These are phyloP conservation scores for Eudasyphora cyanicolor DNA, from an alignment of 2,888 invertebrate genomes.

Conservation along the genomic window DNA sequence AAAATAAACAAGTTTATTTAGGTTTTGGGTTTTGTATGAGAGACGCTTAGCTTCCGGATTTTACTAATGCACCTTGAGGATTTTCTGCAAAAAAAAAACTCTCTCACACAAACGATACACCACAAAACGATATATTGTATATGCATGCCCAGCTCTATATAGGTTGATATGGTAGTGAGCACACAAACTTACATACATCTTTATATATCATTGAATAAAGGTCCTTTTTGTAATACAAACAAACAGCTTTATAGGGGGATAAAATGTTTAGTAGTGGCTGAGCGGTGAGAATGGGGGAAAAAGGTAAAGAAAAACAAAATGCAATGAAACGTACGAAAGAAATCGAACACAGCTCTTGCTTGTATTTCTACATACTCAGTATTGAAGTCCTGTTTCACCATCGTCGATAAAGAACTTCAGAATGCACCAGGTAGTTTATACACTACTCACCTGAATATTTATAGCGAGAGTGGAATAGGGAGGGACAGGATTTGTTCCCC, in stretches of 20 bases:
- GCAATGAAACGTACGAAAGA: neutral
- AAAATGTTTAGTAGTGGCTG: neutral
- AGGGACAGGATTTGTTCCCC: neutral
- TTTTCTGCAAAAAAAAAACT: neutral
- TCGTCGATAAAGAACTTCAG: neutral
- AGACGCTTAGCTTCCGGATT: constrained; percentile 58
- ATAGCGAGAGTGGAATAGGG: no score
- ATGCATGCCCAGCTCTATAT: neutral
- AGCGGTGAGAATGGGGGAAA: neutral
- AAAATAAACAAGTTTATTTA: constrained; percentile 47
- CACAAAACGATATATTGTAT: neutral
- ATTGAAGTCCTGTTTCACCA: neutral
- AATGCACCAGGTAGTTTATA: neutral
- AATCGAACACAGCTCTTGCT: neutral
- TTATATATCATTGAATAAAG: neutral
- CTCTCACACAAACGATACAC: no score
- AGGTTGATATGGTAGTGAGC: neutral
- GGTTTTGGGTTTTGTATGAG: constrained; percentile 49
- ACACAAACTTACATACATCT: neutral
- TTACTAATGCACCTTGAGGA: constrained; percentile 58
- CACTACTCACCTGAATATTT: neutral
- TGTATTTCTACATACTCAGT: neutral
- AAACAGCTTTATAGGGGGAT: constrained; percentile 2
- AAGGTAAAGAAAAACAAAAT: neutral
- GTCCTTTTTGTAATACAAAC: neutral